Base-by-base conservation (phyloP, 2,797 vertebrate species). In the Cossypha caffra region DNA sequence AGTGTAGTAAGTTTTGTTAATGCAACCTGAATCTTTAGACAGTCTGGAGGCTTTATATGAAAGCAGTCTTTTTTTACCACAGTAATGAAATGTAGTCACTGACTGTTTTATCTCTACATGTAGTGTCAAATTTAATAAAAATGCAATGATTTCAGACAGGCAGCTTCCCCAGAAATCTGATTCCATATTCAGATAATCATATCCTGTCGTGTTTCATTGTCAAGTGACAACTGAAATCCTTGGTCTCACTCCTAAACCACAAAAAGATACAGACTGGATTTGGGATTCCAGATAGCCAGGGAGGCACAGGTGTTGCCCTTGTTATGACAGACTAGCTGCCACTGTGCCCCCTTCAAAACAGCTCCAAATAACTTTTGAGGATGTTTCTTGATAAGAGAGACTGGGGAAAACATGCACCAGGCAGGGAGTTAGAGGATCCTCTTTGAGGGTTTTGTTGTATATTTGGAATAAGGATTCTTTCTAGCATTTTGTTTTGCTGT, bases 111-210 rank as follows among this genome's bases (percentile, higher is more conserved):
- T 92, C 92, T 81, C 62, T 78, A 35, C 7, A 3, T 21, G n/a
- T 45, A 73, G 62, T 57, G 55, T 86, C 83, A 84, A 84, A 76
- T 90, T 73, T 66, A 88, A 94, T 79, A 94, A 93, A 93, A 93
- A 83, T 84, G 51, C 63, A 73, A 10, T 17, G 23, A 79, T 73
- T 84, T 77, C 51, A 81, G 80, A 38, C 57, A 66, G 66, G 76
- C 43, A 87, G 24, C 80, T 86, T 87, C 59, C 55, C 43, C 1
- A 1, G 43, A 66, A 92, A 90, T 86, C 33, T 79, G 69, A 86
- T 90, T 93, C 51, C 54, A 31, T 91, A 91, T 88, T 94, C 90
- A 88, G 45, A 86, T 90, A 86, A 90, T 72, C 76, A 42, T 19
- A 69, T 63, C 51, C 48, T 73, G 51, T 59, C 2, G 0, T 59